Evolutionary conservation across 2,113 vertebrate genomes (phyloP), one percentile per base, ranked within the genome.

Genomic region (Callocephalon fimbriatum): DNA sequence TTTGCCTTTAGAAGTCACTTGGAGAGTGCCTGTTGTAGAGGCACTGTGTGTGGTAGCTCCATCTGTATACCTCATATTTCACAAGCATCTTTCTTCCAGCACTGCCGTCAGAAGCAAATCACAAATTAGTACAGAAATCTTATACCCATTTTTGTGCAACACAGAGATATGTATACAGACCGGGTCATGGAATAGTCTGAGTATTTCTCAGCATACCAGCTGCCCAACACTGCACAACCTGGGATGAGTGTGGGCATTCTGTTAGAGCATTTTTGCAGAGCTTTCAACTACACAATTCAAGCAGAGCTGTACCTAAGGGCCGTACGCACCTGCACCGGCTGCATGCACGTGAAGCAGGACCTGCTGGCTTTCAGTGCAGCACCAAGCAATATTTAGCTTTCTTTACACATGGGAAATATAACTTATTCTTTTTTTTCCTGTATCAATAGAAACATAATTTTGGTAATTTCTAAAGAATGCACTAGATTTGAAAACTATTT

Each of bases 401-500:
- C 82, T 93, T 86, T 91, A 95, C 74, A 73, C 58, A 58, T 16
- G 42, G 78, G 50, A 95, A 97, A 95, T 29, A 74, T 1, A 4
- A 70, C 92, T 74, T 56, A 59, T 61, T 86, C 8, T 56, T 87
- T 90, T 90, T 88, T 78, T 70, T 54, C 15, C 38, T 47, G 51
- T 66, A 91, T 90, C 90, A 94, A 91, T 71, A 84, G 70, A 90
- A 86, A 96, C 25, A 44, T 65, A 80, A 87, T 94, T 97, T 93
- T 89, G 95, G 38, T 96, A 95, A 96, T 93, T 97, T 96, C 77
- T 89, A 58, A 66, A 81, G 93, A 95, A 84, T 70, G 80, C 81
- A 73, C 89, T 76, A 97, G 78, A 97, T 98, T 94, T 96, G 88
- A 92, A 97, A 95, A 96, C 56, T 95, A 25, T 94, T 96, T 93